These are phyloP conservation scores for Cyrtorhinus lividipennis DNA, from an alignment of 1,140 invertebrate genomes.

Conservation along the genomic window DNA sequence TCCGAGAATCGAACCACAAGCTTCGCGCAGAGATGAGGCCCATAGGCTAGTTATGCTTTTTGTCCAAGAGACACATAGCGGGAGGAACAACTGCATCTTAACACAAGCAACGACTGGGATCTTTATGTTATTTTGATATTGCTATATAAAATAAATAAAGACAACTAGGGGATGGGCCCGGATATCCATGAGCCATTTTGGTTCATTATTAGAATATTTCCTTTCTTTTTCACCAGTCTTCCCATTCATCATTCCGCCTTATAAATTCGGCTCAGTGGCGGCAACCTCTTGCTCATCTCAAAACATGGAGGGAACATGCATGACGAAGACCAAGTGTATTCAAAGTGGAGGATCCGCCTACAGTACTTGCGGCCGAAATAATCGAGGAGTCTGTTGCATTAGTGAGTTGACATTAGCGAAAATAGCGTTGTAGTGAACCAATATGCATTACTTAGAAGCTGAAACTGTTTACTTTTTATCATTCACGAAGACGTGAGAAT, in stretches of 20 bases:
- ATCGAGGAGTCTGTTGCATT: conserved; percentile 56
- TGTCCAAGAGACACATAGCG: too few species aligned
- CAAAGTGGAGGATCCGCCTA: conserved; percentile 49
- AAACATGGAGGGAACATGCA: conserved; percentile 55
- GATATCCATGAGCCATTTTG: too few species aligned
- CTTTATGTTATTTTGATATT: too few species aligned
- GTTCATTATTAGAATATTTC: neutral
- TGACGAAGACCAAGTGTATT: conserved; percentile 55
- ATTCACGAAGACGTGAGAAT: conserved; percentile 42
- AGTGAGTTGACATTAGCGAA: conserved; percentile 39
- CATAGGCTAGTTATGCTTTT: too few species aligned
- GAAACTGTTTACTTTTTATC: neutral
- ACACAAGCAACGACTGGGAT: too few species aligned
- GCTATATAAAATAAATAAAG: too few species aligned
- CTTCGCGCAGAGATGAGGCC: too few species aligned
- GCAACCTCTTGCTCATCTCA: conserved; percentile 48
- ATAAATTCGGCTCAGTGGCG: neutral
- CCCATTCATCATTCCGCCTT: conserved; percentile 10
- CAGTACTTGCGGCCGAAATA: conserved; percentile 48
- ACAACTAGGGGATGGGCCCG: too few species aligned
- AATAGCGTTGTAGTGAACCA: neutral
- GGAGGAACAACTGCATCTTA: too few species aligned
- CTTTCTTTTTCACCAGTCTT: neutral
- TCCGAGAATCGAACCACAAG: too few species aligned
- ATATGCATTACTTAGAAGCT: neutral